These are phyloP conservation scores for Unio pictorum DNA, from an alignment of 2,888 invertebrate genomes.

Conservation along the genomic window DNA sequence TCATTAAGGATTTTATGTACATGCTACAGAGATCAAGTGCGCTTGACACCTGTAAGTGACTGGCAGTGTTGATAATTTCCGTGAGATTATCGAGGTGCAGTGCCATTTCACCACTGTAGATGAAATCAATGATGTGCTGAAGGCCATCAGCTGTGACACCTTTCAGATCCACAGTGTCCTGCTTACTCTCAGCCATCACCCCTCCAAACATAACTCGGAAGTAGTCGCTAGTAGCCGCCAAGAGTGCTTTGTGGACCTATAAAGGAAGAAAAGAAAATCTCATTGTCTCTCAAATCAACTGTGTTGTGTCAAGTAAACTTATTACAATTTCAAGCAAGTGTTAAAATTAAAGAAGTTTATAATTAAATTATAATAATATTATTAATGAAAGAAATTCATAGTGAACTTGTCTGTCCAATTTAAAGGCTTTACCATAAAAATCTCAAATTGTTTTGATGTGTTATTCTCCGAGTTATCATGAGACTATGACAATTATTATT, in stretches of 20 bases:
- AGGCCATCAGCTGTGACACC: constrained; percentile 59
- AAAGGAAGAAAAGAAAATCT: constrained; percentile 13
- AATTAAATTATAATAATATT: too few relatives aligned
- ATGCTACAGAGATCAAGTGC: constrained; percentile 68
- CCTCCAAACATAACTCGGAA: constrained; percentile 70
- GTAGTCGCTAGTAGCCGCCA: constrained; percentile 70
- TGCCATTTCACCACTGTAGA: constrained; percentile 67
- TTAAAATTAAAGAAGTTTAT: too few relatives aligned
- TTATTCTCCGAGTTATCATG: too few relatives aligned
- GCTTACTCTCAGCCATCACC: constrained; percentile 68
- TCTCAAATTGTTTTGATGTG: too few relatives aligned
- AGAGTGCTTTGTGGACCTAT: constrained; percentile 68
- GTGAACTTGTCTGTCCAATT: too few relatives aligned
- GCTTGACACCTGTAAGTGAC: constrained; percentile 65
- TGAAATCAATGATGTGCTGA: constrained; percentile 66
- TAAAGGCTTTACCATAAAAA: too few relatives aligned
- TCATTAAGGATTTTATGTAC: constrained; percentile 67
- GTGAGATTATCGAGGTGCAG: constrained; percentile 65
- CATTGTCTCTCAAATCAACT: background rate
- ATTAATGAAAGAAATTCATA: too few relatives aligned
- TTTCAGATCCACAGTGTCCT: constrained; percentile 67
- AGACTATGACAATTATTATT: too few relatives aligned
- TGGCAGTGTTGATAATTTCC: constrained; percentile 68
- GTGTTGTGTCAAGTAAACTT: background rate
- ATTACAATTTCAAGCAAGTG: too few relatives aligned